phyloP scores from a whole-genome alignment of 2,888 invertebrate species.

The Melangyna quadrimaculata region DNA sequence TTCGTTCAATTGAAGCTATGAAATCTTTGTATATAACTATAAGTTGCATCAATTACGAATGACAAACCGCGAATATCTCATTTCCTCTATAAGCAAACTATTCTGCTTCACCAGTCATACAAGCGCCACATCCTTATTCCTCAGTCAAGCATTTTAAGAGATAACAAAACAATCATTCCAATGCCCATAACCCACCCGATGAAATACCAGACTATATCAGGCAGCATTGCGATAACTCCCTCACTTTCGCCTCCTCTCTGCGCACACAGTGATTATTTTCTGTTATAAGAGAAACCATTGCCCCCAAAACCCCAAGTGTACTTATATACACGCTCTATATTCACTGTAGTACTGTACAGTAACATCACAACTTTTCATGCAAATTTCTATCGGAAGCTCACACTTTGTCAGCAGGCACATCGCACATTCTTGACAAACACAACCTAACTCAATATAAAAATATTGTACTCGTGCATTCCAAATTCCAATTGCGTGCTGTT shows the following conservation, averaged over 20 bases:
- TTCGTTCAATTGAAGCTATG: not conserved
- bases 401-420: not conserved
- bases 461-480: constrained; percentile 19
- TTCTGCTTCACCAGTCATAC: not conserved
- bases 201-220: not conserved
- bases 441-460: constrained; percentile 26
- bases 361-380: constrained; percentile 8
- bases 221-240: not conserved
- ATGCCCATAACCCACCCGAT: not conserved
- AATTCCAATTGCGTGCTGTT: not conserved
- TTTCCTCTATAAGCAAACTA: not conserved
- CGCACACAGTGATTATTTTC: not conserved
- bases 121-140: not conserved
- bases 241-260: not conserved
- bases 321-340: not conserved
- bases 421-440: constrained; percentile 8
- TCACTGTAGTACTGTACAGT: constrained; percentile 17
- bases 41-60: not conserved
- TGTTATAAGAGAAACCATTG: not conserved
- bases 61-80: not conserved
- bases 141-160: not conserved
- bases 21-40: not conserved
- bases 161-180: not conserved
- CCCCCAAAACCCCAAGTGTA: not conserved
- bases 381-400: constrained; percentile 29